A percentile compares a stretch with the other conserved stretches of the same genome.
Conservation (phyloP, 2,888 invertebrate species). For the Microchrysa polita region DNA sequence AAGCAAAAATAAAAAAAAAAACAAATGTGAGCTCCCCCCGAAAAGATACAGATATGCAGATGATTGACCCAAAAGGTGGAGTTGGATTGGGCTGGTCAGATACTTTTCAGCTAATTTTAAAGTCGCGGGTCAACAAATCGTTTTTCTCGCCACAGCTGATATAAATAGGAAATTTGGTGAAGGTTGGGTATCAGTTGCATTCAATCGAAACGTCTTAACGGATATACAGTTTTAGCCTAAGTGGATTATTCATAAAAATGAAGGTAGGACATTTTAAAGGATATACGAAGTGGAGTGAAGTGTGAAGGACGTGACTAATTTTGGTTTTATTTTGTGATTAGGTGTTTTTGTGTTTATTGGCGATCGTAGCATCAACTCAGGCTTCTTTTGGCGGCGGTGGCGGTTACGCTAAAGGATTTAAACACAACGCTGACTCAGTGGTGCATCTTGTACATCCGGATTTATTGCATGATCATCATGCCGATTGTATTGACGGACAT, state of each 20-base stretch:
- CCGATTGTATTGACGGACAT: neutral
- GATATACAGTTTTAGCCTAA: conserved; percentile 27
- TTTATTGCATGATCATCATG: conserved; percentile 4
- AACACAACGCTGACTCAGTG: conserved; percentile 2
- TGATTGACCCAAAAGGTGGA: too few species aligned
- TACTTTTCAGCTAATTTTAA: too few species aligned
- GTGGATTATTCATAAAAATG: conserved; percentile 28
- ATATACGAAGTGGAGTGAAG: neutral
- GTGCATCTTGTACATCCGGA: conserved; percentile 35
- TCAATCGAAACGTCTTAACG: conserved; percentile 13
- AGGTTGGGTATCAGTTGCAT: conserved; percentile 23
- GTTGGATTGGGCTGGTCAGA: too few species aligned
- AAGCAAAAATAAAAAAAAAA: too few species aligned
- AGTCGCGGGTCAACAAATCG: too few species aligned
- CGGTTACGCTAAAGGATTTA: conserved; percentile 12
- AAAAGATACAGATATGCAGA: too few species aligned
- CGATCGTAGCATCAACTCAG: conserved; percentile 13
- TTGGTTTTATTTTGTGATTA: neutral
- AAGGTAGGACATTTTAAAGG: too few species aligned
- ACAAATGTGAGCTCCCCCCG: too few species aligned
- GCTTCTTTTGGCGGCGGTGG: conserved; percentile 15
- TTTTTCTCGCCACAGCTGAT: neutral
- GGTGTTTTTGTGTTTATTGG: conserved; percentile 28
- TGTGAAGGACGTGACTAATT: neutral
- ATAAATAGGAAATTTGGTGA: conserved; percentile 27